Percentiles rank a stretch among this genome's conserved stretches.
Evolutionary conservation across 2,797 vertebrate species (phyloP).

Genomic region (Lacerta viridis): DNA sequence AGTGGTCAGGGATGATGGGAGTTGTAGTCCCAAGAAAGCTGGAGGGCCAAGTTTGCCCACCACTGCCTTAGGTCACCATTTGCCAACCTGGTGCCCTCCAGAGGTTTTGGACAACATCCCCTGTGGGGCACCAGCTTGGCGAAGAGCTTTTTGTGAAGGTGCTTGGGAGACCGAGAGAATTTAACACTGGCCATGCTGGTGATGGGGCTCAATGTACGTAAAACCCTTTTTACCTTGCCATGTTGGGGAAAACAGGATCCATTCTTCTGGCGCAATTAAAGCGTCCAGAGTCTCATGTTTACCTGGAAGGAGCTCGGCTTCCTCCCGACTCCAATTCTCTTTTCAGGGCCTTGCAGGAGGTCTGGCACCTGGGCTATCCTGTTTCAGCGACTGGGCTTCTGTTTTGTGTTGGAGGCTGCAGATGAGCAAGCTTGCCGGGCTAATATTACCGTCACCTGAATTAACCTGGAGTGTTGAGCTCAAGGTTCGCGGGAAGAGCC

Average conservation of each 20-base stretch:
- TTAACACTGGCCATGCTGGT: background rate
- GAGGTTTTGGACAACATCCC: too few species aligned
- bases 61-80: too few species aligned
- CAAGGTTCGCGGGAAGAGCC: too few species aligned
- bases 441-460: background rate
- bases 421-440: background rate
- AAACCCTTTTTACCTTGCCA: background rate
- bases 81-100: too few species aligned
- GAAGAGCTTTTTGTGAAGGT: background rate
- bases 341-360: background rate
- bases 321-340: background rate
- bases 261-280: background rate
- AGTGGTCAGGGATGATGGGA: too few species aligned
- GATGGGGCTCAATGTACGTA: background rate
- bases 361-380: background rate
- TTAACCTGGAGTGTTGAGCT: background rate
- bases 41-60: too few species aligned
- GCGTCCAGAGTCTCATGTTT: background rate
- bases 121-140: too few species aligned
- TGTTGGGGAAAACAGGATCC: background rate
- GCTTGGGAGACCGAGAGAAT: background rate
- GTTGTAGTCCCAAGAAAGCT: too few species aligned
- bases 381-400: background rate
- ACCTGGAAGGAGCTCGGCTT: background rate
- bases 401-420: conserved; percentile 1